Evolutionary conservation across 2,888 invertebrate species (phyloP).

Genomic region (Oconnorella tubifera): DNA sequence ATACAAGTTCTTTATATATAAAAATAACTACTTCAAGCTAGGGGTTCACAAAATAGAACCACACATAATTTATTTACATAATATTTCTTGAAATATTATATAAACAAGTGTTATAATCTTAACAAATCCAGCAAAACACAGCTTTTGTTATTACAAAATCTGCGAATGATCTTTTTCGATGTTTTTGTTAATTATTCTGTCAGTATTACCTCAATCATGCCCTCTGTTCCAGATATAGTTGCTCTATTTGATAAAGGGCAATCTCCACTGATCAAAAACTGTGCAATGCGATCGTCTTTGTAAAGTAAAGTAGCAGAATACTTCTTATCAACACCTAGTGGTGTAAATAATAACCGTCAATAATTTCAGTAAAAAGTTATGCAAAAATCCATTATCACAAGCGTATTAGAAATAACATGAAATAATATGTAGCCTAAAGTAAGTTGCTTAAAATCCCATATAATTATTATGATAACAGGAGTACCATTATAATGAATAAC

Average conservation of each 20-base stretch:
- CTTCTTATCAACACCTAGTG: conserved; percentile 4
- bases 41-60: too few species aligned
- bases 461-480: background rate
- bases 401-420: background rate
- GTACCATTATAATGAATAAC: background rate
- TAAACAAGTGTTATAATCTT: too few species aligned
- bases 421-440: background rate
- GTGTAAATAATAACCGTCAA: background rate
- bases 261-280: conserved; percentile 6
- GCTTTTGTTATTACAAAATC: too few species aligned
- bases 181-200: too few species aligned
- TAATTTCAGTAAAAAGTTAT: too few species aligned
- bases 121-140: too few species aligned
- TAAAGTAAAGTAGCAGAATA: conserved; percentile 15
- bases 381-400: background rate
- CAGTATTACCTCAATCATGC: conserved; percentile 10
- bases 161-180: too few species aligned
- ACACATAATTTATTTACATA: too few species aligned
- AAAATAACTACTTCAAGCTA: too few species aligned
- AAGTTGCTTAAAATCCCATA: background rate
- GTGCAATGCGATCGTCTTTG: conserved; percentile 13
- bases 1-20: too few species aligned
- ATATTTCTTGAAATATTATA: too few species aligned
- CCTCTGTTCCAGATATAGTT: conserved; percentile 20
- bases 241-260: conserved; percentile 10